phyloP scores from a whole-genome alignment of 2,888 invertebrate species.

The Agrochola lychnidis region DNA sequence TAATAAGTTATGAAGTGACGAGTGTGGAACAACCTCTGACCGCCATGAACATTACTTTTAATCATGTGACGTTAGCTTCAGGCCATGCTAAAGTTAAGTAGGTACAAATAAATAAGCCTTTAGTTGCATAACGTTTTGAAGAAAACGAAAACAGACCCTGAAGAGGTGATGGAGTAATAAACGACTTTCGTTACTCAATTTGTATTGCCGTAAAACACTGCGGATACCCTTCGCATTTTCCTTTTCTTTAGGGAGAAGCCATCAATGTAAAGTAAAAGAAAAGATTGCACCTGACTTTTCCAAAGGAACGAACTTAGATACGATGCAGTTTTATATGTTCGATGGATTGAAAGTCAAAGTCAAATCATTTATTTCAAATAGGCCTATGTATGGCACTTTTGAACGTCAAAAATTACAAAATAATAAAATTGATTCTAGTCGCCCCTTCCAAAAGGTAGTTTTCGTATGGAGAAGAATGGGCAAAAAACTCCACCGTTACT shows the following conservation, averaged over 20 bases:
- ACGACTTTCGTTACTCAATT: background rate
- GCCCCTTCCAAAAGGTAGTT: too few species aligned
- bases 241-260: background rate
- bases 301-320: background rate
- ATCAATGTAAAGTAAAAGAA: background rate
- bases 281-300: background rate
- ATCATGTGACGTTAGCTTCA: constrained; percentile 35
- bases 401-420: too few species aligned
- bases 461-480: too few species aligned
- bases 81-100: constrained; percentile 36
- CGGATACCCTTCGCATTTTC: background rate
- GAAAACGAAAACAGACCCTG: background rate
- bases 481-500: too few species aligned
- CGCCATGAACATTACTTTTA: constrained; percentile 40
- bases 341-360: background rate
- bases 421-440: too few species aligned
- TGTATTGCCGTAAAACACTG: background rate
- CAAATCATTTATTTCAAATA: too few species aligned
- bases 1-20: constrained; percentile 36
- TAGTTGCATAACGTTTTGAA: constrained; percentile 35
- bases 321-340: too few species aligned
- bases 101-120: background rate
- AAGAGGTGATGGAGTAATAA: background rate
- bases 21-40: constrained; percentile 49
- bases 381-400: too few species aligned